Evolutionary conservation across 2,888 invertebrate genomes (phyloP), one percentile per base, ranked within the genome.

Genomic region (Linyphia triangularis): DNA sequence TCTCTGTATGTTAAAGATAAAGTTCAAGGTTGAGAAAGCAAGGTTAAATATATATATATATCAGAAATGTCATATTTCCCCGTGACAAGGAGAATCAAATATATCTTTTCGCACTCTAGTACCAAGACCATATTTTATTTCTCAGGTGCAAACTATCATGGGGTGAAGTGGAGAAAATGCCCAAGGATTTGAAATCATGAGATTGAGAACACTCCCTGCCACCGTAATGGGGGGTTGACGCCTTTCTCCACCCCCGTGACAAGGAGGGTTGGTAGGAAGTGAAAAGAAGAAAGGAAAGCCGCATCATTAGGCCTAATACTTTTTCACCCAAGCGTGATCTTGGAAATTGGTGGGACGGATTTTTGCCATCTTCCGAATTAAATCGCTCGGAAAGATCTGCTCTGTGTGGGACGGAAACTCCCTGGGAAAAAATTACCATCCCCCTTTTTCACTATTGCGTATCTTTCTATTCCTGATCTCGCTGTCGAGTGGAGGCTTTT

Each of bases 241-340:
- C 37, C 59, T 22, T 28, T 72, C 22, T 28, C 19, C 40, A 19
- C 22, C 77, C 5, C 40, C 40, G 19, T n/a, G 40, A 63, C 33
- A 33, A 30, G 22, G 33, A 33, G 65, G 67, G 9, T 13, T 2
- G 51, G 30, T n/a, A 43, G 51, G 79, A 79, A 33, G 22, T 26
- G 65, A 78, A 61, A 24, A 37, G 77, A 72, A 77, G 63, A 63
- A 63, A 77, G 63, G 63, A 37, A 82, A 82, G 63, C 82, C 82
- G 82, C 82, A 73, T 82, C 82, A 82, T 82, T 82, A 82, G 82
- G 63, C 72, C 82, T 82, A 82, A 82, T 82, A 82, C 82, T 72
- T 61, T 22, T 40, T 28, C 72, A 37, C 40, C 59, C 61, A 30
- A 72, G 82, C 82, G 63, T 72, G 70, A 28, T 63, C 13, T 61